A percentile compares a stretch with the other conserved stretches of the same genome.
These are phyloP conservation scores for Mythimna loreyi DNA, from an alignment of 2,888 invertebrate species.

Conservation along the genomic window DNA sequence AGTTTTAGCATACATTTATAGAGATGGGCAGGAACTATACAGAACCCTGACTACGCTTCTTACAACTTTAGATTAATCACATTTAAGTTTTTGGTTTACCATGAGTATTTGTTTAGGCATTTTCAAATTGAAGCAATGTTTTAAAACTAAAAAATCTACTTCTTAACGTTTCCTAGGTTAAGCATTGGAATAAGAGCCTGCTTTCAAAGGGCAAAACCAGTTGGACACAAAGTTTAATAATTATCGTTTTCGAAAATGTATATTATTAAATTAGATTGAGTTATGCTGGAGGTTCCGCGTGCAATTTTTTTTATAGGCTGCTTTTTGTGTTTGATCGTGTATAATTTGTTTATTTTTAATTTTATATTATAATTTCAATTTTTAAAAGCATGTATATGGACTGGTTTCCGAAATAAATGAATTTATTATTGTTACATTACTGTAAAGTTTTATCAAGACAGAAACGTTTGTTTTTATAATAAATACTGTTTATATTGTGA, in stretches of 20 bases:
- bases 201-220: neutral
- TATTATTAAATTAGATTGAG: neutral
- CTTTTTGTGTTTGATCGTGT: too few relatives aligned
- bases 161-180: neutral
- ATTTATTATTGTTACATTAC: neutral
- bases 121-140: neutral
- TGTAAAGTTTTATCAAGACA: neutral
- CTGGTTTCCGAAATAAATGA: too few relatives aligned
- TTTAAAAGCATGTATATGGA: too few relatives aligned
- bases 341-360: too few relatives aligned
- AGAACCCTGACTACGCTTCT: neutral
- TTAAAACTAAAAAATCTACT: neutral
- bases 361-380: too few relatives aligned
- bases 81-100: neutral
- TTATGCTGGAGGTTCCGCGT: too few relatives aligned
- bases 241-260: too few relatives aligned
- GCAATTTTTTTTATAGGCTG: too few relatives aligned
- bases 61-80: neutral
- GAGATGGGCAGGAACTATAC: neutral
- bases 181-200: neutral
- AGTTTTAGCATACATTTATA: neutral
- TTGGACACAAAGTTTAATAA: neutral
- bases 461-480: too few relatives aligned
- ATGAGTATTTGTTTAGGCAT: neutral
- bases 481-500: neutral